A percentile compares a stretch with the other conserved stretches of the same genome.
phyloP scores from a whole-genome alignment of 1,140 invertebrate species.

The Trichomalopsis sarcophagae region DNA sequence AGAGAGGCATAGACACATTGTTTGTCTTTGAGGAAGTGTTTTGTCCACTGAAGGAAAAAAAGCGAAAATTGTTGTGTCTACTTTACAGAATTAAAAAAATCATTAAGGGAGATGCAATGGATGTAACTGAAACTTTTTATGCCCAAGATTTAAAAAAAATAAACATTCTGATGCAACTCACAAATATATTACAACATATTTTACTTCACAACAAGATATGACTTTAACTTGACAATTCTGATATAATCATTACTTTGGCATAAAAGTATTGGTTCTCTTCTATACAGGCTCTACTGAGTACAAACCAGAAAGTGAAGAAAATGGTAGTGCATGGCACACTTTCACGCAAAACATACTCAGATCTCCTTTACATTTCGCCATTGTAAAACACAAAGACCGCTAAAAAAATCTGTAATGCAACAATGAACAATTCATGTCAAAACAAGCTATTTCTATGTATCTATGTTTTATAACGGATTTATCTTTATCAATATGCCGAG shows the following conservation, averaged over 20 bases:
- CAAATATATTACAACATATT: no score
- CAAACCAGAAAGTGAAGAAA: no score
- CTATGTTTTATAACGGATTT: background rate
- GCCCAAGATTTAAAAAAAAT: background rate
- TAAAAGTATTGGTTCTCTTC: background rate
- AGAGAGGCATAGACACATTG: constrained; percentile 3
- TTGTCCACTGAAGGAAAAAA: constrained; percentile 36
- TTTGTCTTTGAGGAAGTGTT: background rate
- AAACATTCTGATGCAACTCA: no score
- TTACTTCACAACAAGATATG: no score
- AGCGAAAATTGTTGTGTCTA: background rate
- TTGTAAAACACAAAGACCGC: no score
- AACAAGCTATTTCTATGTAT: background rate
- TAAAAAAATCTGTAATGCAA: no score
- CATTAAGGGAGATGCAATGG: background rate
- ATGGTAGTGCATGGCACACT: no score
- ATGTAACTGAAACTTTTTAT: background rate
- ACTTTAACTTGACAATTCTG: background rate
- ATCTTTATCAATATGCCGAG: background rate
- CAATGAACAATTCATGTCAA: background rate
- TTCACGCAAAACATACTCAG: no score
- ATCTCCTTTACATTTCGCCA: no score
- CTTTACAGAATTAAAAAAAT: background rate
- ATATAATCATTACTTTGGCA: background rate
- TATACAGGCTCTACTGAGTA: no score